phyloP scores from a whole-genome alignment of 2,113 vertebrate genomes.

The Platycercus adscitus region DNA sequence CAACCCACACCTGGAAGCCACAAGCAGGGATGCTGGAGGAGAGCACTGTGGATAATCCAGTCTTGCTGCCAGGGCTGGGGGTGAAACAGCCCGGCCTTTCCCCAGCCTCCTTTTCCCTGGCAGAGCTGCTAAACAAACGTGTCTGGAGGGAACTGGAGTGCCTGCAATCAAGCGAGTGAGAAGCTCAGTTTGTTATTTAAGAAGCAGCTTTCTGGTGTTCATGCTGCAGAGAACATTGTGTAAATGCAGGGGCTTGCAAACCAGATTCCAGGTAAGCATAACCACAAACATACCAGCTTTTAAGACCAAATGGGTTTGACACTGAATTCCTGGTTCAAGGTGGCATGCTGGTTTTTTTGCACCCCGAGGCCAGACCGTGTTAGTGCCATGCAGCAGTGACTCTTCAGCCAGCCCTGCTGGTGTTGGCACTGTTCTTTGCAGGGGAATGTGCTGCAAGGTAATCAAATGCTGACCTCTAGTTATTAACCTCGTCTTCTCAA shows the following conservation, averaged over 20 bases:
- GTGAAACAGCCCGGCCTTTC: background rate
- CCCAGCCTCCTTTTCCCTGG: background rate
- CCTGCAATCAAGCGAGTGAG: background rate
- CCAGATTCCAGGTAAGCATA: background rate
- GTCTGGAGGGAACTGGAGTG: background rate
- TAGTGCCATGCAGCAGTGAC: accelerated
- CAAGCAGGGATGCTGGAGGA: background rate
- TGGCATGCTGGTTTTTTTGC: background rate
- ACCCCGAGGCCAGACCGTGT: background rate
- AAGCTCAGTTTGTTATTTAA: background rate
- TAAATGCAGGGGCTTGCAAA: background rate
- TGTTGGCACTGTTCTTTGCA: background rate
- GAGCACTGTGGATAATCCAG: background rate
- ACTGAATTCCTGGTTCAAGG: background rate
- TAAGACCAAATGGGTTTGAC: background rate
- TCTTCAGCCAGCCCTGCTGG: background rate
- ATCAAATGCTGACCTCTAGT: background rate
- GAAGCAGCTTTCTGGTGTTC: background rate
- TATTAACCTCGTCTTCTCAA: slow-evolving; percentile 3
- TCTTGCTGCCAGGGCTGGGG: background rate
- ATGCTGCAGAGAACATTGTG: background rate
- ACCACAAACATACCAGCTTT: background rate
- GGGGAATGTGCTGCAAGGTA: background rate
- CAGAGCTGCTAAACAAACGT: background rate
- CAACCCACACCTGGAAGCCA: accelerated